Percentiles rank a stretch among this genome's conserved stretches.
Conservation (phyloP, 2,888 invertebrate species). For the Heliconius erato region DNA sequence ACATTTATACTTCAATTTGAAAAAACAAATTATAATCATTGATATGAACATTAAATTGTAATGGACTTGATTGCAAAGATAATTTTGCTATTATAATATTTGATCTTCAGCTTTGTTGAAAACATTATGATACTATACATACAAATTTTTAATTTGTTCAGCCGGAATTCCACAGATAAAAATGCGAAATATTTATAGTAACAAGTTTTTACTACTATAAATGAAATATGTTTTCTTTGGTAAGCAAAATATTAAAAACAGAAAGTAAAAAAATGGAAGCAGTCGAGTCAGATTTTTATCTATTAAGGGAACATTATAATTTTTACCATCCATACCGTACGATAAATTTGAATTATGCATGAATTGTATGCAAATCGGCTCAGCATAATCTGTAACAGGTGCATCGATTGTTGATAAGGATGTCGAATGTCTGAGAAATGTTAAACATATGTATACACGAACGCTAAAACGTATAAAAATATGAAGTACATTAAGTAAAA, state of each 20-base stretch:
- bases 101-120: not conserved
- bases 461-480: slow-evolving; percentile 7
- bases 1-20: not conserved
- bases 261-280: not conserved
- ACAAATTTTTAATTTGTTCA: not conserved
- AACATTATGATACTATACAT: no score
- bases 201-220: not conserved
- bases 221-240: not conserved
- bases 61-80: not conserved
- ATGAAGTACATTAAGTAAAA: no score
- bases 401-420: slow-evolving; percentile 45
- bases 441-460: slow-evolving; percentile 32
- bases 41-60: not conserved
- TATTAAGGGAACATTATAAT: slow-evolving; percentile 15
- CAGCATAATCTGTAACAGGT: slow-evolving; percentile 53
- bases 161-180: not conserved
- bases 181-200: not conserved
- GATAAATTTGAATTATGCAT: slow-evolving; percentile 56
- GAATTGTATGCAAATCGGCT: slow-evolving; percentile 60
- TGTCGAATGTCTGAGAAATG: slow-evolving; percentile 36
- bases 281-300: slow-evolving; percentile 17
- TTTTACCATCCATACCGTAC: slow-evolving; percentile 59
- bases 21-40: not conserved
- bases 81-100: not conserved
- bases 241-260: not conserved